Base-by-base conservation (phyloP, 2,888 invertebrate genomes). In the Leptinotarsa haldemani region DNA sequence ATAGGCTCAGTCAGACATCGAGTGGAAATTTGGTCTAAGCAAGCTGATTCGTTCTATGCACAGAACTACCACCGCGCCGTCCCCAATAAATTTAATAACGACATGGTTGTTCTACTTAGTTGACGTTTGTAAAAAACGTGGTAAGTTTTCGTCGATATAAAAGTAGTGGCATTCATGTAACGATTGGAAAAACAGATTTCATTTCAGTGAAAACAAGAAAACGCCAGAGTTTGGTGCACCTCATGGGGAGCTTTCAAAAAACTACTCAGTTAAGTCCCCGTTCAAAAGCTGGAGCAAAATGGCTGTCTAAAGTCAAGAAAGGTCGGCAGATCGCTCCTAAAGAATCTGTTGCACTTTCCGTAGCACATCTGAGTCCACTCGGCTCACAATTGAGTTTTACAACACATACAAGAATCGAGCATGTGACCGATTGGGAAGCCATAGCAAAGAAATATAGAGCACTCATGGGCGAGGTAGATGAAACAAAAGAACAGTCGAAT, bases 21-120 rank as follows among this genome's bases (percentile, higher is more conserved):
- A 99, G 89, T 99, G 99, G 99, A 99, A 99, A 89, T 99, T 98
- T 87, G 99, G 99, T 46, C 89, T 99, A 84, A 99, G 99, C 70
- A 99, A 99, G 88, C 90, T 99, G 85, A 98, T 99, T 86, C 91
- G 99, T 80, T 98, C 98, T 86, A 99, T 99, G 98, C 99, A 98
- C 89, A 93, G 95, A 84, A 98, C 98, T 9, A 97, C 95, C 72
- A 97, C 98, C 0, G 98, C 99, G 0, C 99, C 99, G 0, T 95
- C 99, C 16, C 99, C 99, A 1, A 92, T 99, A 80, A 99, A 99
- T 88, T 91, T 99, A 80, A 92, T 99, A 84, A 98, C 98, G 64
- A 97, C 96, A 64, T 96, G 97, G 96, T 90, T 96, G 77, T 93
- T 95, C 88, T 96, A 95, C 90, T 90, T 97, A 79, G 93, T 93